These are phyloP conservation scores for Grantiella picta DNA, from an alignment of 2,113 vertebrate genomes.

Conservation along the genomic window DNA sequence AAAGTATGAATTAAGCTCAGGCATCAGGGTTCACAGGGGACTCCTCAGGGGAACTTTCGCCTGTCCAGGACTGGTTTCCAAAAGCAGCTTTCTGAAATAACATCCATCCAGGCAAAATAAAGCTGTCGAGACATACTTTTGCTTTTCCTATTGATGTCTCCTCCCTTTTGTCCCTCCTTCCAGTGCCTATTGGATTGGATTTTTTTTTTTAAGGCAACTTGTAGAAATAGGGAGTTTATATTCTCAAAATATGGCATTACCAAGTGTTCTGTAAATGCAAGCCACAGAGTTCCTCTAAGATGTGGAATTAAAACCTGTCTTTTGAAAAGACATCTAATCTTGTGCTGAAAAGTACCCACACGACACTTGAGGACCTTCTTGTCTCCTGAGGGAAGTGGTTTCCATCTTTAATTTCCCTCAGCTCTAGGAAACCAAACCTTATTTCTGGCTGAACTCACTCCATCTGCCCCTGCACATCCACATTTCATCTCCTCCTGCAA, in stretches of 20 bases:
- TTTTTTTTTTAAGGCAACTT: neutral
- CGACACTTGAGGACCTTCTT: neutral
- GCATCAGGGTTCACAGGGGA: neutral
- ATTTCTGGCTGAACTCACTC: neutral
- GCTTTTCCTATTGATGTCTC: neutral
- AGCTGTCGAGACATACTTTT: neutral
- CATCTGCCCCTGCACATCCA: neutral
- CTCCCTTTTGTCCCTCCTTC: neutral
- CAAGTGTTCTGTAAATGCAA: neutral
- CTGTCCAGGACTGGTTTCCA: neutral
- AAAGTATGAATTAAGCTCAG: neutral
- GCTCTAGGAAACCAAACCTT: neutral
- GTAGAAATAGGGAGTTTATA: neutral
- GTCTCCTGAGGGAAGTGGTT: neutral
- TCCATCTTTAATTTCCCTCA: neutral
- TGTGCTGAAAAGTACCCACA: neutral
- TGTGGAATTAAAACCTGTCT: neutral
- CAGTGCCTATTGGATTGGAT: accelerated
- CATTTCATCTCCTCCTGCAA: neutral
- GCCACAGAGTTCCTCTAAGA: neutral
- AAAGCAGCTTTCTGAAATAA: neutral
- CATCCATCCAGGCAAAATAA: neutral
- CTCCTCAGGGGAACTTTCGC: neutral
- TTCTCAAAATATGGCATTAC: neutral
- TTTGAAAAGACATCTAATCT: neutral